These are phyloP conservation scores for Corythaixoides concolor DNA, from an alignment of 2,113 vertebrate species.

Conservation along the genomic window DNA sequence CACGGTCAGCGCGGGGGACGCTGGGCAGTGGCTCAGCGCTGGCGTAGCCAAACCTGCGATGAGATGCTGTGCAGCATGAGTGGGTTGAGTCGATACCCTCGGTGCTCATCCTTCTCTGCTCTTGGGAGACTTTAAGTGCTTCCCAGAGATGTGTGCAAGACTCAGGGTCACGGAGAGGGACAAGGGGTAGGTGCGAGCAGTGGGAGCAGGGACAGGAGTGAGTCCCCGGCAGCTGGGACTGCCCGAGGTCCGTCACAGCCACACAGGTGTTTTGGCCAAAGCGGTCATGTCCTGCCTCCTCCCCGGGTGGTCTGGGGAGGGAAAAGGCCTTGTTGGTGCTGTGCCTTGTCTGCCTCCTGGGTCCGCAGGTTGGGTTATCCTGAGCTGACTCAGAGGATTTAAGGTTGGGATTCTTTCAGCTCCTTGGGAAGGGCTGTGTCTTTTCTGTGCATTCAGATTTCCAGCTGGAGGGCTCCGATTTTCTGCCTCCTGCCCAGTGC, in stretches of 20 bases:
- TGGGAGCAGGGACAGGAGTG: background rate
- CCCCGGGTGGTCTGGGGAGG: fast-evolving
- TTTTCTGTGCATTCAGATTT: background rate
- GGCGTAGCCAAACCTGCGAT: background rate
- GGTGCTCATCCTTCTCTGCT: background rate
- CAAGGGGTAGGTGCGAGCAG: fast-evolving
- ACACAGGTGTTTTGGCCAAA: background rate
- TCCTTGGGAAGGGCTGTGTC: background rate
- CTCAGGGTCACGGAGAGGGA: too few species aligned
- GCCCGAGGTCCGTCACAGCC: background rate
- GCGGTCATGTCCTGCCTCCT: background rate
- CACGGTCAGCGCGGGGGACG: fast-evolving
- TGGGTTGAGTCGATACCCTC: fast-evolving
- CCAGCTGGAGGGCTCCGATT: background rate
- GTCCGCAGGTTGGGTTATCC: background rate
- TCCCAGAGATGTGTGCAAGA: background rate
- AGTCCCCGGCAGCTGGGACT: background rate
- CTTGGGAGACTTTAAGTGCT: background rate
- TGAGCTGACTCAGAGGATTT: background rate
- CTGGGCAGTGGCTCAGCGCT: fast-evolving
- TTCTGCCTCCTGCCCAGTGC: background rate
- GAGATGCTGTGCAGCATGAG: background rate
- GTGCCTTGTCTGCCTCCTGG: background rate
- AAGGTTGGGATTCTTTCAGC: background rate
- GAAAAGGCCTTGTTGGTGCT: background rate